Evolutionary conservation across 2,113 vertebrate species (phyloP), one percentile per base, ranked within the genome.

Genomic region (Heterochromis multidens): DNA sequence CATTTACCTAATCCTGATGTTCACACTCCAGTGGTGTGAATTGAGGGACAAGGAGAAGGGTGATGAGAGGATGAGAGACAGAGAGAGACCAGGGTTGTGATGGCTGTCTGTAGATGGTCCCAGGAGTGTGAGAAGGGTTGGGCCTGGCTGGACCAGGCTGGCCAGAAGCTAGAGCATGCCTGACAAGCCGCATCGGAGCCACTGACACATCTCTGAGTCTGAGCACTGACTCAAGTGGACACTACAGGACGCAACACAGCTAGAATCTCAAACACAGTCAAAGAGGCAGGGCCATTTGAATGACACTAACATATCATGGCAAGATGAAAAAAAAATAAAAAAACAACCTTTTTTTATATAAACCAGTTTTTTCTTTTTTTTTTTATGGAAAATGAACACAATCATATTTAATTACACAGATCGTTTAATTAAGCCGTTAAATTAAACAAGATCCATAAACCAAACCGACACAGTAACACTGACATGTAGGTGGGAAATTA

Each of bases 101-200:
- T 89, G 93, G 93, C 91, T 93, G 93, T 94, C 94, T 92, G 78
- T 76, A 91, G 81, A 80, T 29, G 23, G 88, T 95, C 94, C 94
- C 94, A 86, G 86, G 94, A 90, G 90, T 79, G 77, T 27, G 77
- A 77, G 88, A 83, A 82, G 91, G 72, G 86, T 65, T 70, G 86
- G 85, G 87, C 89, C 80, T 84, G 94, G 90, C 81, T 91, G 93
- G 89, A 92, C 80, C 79, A 43, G 83, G 91, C 88, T 77, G 88
- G 88, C 91, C 87, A 80, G 87, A 83, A 93, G 91, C 90, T 81
- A 86, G 86, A 92, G 92, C 92, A 95, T 95, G 93, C 88, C 94
- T 95, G 96, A 96, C 95, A 95, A 95, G 94, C 93, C 92, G 93
- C 90, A 95, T 95, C 92, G 83, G 89, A 95, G 89, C 89, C 85